Conservation (phyloP, 2,113 vertebrate genomes). For the Opisthocomus hoazin region DNA sequence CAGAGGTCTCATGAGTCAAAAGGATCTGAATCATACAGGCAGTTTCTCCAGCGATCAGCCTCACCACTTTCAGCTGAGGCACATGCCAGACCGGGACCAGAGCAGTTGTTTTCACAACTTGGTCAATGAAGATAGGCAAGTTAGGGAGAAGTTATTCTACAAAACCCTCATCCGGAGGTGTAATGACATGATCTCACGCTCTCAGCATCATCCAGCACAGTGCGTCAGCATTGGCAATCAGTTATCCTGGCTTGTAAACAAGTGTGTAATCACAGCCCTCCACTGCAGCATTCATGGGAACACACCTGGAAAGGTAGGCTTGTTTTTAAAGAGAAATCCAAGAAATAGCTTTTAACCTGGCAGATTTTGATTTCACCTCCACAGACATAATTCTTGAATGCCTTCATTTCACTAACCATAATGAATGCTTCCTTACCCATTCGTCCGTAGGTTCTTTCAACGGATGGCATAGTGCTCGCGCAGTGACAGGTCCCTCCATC, state of each 20-base stretch:
- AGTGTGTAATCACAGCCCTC: not conserved
- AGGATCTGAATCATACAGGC: not conserved
- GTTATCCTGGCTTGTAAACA: not conserved
- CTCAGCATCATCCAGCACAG: not conserved
- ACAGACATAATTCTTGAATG: not conserved
- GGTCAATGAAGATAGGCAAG: not conserved
- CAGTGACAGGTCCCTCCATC: not conserved
- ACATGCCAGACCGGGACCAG: not conserved
- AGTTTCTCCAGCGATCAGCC: not conserved
- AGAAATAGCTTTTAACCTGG: not conserved
- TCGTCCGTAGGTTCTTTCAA: not conserved
- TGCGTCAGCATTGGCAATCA: not conserved
- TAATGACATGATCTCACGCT: not conserved
- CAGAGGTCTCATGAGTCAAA: not conserved
- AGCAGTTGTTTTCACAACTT: not conserved
- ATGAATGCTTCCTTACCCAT: not conserved
- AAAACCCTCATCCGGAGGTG: not conserved
- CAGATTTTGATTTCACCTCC: not conserved
- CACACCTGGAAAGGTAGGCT: not conserved
- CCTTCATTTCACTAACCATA: not conserved
- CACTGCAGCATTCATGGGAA: not conserved
- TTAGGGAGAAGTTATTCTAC: not conserved
- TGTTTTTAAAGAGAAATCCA: not conserved
- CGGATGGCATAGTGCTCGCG: not conserved
- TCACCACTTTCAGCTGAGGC: not conserved